phyloP scores from a whole-genome alignment of 2,797 vertebrate genomes.

The Oreochromis grahami region DNA sequence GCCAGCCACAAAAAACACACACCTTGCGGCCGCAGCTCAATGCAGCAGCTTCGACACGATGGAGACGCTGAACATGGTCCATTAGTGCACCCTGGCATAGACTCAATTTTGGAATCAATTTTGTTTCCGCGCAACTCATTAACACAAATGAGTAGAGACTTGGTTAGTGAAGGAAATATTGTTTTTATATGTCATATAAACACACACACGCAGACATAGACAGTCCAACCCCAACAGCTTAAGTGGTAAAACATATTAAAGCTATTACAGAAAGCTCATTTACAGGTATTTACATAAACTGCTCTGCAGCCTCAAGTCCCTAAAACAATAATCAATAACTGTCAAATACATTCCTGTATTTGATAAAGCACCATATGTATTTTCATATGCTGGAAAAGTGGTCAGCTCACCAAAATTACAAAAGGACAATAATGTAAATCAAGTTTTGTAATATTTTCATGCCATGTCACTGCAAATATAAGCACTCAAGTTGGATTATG shows the following conservation, averaged over 20 bases:
- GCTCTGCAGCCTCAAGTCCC: slow-evolving; percentile 48
- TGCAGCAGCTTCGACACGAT: too few species aligned
- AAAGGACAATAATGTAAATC: not conserved
- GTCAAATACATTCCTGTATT: slow-evolving; percentile 7
- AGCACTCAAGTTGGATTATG: not conserved
- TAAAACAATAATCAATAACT: not conserved
- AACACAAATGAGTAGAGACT: slow-evolving; percentile 10
- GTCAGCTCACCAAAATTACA: slow-evolving; percentile 6
- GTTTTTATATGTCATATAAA: not conserved
- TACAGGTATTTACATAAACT: slow-evolving; percentile 58
- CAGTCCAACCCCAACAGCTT: not conserved
- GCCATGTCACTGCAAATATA: not conserved
- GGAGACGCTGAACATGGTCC: too few species aligned
- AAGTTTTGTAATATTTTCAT: not conserved
- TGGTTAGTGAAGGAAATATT: not conserved
- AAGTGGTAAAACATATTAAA: not conserved
- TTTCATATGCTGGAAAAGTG: not conserved
- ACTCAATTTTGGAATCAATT: too few species aligned
- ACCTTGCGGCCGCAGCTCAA: too few species aligned
- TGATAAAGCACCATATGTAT: slow-evolving; percentile 15
- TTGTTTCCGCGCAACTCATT: not conserved
- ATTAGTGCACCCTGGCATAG: too few species aligned
- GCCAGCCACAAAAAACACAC: too few species aligned
- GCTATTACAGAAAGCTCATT: not conserved
- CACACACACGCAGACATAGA: not conserved